Percentiles rank a stretch among this genome's conserved stretches.
These are phyloP conservation scores for Leptopterna dolabrata DNA, from an alignment of 2,888 invertebrate genomes.

Conservation along the genomic window DNA sequence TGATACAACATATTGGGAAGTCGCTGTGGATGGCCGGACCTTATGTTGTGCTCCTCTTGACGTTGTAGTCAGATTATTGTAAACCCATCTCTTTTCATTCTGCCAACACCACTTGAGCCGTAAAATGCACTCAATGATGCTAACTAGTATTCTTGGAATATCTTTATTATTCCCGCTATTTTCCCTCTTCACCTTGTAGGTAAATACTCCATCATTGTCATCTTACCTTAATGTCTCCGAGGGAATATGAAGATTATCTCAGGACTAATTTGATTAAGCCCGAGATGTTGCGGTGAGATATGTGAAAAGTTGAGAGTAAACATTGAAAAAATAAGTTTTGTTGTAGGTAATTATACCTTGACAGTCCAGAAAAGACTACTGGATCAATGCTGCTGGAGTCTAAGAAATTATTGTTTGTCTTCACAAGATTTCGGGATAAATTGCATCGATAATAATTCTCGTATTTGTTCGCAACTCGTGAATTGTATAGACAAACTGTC, in stretches of 20 bases:
- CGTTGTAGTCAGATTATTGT: not conserved
- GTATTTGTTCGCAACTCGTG: too few species aligned
- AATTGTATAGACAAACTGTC: too few species aligned
- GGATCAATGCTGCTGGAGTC: too few species aligned
- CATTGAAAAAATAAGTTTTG: too few species aligned
- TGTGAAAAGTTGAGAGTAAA: too few species aligned
- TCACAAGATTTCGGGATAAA: too few species aligned
- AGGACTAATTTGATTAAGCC: not conserved
- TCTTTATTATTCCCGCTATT: not conserved
- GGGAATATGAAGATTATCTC: not conserved
- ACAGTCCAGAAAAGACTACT: too few species aligned
- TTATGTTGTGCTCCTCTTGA: not conserved
- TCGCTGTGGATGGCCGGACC: not conserved
- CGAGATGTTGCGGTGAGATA: too few species aligned
- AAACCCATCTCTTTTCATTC: not conserved
- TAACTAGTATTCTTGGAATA: not conserved
- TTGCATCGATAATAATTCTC: too few species aligned
- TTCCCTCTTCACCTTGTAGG: not conserved
- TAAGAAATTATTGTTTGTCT: too few species aligned
- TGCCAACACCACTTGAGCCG: not conserved
- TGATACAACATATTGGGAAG: not conserved
- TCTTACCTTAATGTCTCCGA: not conserved
- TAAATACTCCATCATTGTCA: not conserved
- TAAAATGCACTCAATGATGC: not conserved
- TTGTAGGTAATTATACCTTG: too few species aligned